phyloP scores from a whole-genome alignment of 2,888 invertebrate species.

The Diplazon laetatorius region DNA sequence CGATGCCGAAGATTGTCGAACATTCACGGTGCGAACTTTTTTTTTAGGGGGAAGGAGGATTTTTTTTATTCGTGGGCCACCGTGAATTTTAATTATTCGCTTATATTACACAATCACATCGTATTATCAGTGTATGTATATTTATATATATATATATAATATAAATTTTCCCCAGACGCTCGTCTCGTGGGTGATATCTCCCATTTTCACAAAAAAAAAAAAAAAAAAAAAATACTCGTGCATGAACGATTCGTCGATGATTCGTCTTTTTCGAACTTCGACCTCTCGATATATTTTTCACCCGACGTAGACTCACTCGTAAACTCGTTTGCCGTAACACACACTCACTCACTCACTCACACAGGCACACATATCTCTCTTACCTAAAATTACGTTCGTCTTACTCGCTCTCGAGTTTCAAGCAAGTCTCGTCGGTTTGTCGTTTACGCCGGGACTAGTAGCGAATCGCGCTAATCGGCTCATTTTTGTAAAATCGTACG shows the following conservation, averaged over 20 bases:
- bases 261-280: too few species aligned
- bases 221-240: too few species aligned
- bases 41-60: background rate
- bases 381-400: constrained; percentile 24
- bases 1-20: constrained; percentile 79
- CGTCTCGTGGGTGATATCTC: too few species aligned
- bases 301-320: background rate
- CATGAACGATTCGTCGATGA: constrained; percentile 2
- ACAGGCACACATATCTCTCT: too few species aligned
- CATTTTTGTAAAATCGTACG: constrained; percentile 36
- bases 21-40: constrained; percentile 69
- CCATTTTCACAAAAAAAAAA: too few species aligned
- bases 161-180: too few species aligned
- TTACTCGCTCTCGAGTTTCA: constrained; percentile 29
- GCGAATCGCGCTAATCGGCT: constrained; percentile 43
- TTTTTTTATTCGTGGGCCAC: background rate
- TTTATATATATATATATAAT: constrained; percentile 36
- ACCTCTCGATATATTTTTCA: too few species aligned
- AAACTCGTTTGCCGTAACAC: constrained; percentile 31
- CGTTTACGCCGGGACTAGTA: constrained; percentile 52
- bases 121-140: constrained; percentile 28
- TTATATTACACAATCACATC: constrained; percentile 56
- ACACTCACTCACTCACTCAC: too few species aligned
- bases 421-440: constrained; percentile 4
- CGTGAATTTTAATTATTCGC: constrained; percentile 28